Base-by-base conservation (phyloP, 1,140 invertebrate species). In the Paraescarpia echinospica region DNA sequence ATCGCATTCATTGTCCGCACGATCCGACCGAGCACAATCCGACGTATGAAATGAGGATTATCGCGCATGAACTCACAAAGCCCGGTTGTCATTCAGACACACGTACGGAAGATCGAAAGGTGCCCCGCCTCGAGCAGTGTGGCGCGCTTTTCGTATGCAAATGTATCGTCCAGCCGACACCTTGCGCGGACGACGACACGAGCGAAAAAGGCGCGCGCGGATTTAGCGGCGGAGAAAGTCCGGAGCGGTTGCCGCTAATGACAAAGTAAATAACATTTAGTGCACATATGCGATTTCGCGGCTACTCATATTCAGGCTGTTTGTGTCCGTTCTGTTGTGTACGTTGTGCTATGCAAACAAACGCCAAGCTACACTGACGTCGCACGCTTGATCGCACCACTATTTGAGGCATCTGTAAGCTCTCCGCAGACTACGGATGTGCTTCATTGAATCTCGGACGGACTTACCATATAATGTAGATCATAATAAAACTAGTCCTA, bases 221-320 rank as follows among this genome's bases (percentile, higher is more conserved):
- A 77, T 2, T 77, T 77, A 2, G 14, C 2, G 59, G 59, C 59
- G 18, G 59, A 77, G 59, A 77, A 77, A 77, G 59, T 77, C 27
- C 27, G 59, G 22, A 18, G 22, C 18, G 59, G 59, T 6, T 31
- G 59, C 59, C 48, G 22, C 59, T 77, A 77, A 77, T 77, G 59
- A 77, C 59, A 77, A 31, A 77, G 59, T 77, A 77, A 77, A 77
- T 77, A 77, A 77, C 59, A 77, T 77, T 77, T 77, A 77, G 59
- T 77, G 59, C 59, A 31, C 27, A 77, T 2, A 77, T 77, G 59
- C 59, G 59, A 77, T 77, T 77, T 31, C 27, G 59, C 27, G 59
- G 14, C 27, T 27, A 31, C 14, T 77, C 22, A 4, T 77, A 77
- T 77, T 77, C 59, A 77, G 59, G 2, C 59, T 77, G 59, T 77